Base-by-base conservation (phyloP, 2,113 vertebrate genomes). In the Heliornis fulica region DNA sequence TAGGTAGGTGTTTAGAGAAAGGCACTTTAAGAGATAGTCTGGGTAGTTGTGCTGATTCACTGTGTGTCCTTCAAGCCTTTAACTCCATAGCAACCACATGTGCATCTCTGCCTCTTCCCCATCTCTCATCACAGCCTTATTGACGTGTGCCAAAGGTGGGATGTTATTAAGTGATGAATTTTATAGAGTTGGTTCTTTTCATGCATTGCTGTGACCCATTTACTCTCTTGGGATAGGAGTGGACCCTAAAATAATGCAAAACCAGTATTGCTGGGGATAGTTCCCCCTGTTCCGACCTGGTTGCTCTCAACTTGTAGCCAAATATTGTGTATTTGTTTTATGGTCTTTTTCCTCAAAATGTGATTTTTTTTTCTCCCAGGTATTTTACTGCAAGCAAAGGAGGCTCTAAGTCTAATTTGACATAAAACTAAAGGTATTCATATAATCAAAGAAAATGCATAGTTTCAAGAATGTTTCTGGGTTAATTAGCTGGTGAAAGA, bases 21-120 rank as follows among this genome's bases (percentile, higher is more conserved):
- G 46, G 50, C 48, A 69, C 32, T 85, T 54, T 5, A 76, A 54
- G 82, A 66, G 87, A 94, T 91, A 23, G 74, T 87, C 43, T 64
- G 5, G 57, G 45, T 41, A 59, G 50, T 66, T 87, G 79, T 86
- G 53, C 59, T 53, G 75, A 69, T 89, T 82, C 29, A 36, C 20
- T 54, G 17, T 63, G 7, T 93, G 40, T 28, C 64, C 75, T 94
- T 83, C 57, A 74, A 94, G 92, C 45, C 63, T 91, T 94, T 91
- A 89, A 91, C 68, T 96, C 87, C 90, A 93, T 96, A 93, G 95
- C 93, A 96, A 95, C 93, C 84, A 87, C 66, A 69, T 87, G 81
- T 85, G 66, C 46, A 46, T 85, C 48, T 87, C 79, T 91, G 43
- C 65, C 34, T 65, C 78, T 65, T 83, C 29, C 59, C 28, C 13